These are phyloP conservation scores for Macroramphosus scolopax DNA, from an alignment of 2,797 vertebrate species.

Conservation along the genomic window DNA sequence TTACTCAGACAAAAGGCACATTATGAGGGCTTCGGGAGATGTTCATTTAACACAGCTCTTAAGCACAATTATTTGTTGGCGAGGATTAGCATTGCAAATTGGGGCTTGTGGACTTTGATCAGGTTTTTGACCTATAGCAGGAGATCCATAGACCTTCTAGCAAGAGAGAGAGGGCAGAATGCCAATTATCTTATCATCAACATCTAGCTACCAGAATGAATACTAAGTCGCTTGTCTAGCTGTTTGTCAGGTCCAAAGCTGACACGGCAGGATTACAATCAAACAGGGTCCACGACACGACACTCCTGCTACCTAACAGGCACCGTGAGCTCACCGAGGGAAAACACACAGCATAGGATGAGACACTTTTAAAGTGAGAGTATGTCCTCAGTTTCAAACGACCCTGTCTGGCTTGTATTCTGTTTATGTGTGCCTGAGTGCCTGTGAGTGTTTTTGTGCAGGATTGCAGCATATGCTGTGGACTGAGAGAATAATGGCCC, in stretches of 20 bases:
- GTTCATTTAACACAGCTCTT: conserved; percentile 73
- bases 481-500: conserved; percentile 76
- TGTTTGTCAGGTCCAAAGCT: conserved; percentile 58
- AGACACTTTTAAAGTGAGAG: conserved; percentile 9
- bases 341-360: conserved; percentile 14
- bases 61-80: conserved; percentile 74
- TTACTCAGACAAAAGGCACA: conserved; percentile 70
- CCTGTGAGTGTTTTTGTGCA: conserved; percentile 50
- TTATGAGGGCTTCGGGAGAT: conserved; percentile 62
- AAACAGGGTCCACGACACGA: conserved; percentile 51
- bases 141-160: conserved; percentile 68
- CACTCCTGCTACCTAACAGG: conserved; percentile 29
- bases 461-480: conserved; percentile 76
- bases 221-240: conserved; percentile 63
- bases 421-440: conserved; percentile 30
- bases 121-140: conserved; percentile 74
- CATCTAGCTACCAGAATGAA: conserved; percentile 57
- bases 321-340: conserved; percentile 17
- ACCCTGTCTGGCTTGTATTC: conserved; percentile 16
- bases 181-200: conserved; percentile 80
- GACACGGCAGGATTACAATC: conserved; percentile 62
- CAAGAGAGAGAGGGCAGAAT: conserved; percentile 59
- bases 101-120: conserved; percentile 72
- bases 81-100: conserved; percentile 79
- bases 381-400: conserved; percentile 39